Evolutionary conservation across 2,888 invertebrate genomes (phyloP), one percentile per base, ranked within the genome.

Genomic region (Epinotia demarniana): DNA sequence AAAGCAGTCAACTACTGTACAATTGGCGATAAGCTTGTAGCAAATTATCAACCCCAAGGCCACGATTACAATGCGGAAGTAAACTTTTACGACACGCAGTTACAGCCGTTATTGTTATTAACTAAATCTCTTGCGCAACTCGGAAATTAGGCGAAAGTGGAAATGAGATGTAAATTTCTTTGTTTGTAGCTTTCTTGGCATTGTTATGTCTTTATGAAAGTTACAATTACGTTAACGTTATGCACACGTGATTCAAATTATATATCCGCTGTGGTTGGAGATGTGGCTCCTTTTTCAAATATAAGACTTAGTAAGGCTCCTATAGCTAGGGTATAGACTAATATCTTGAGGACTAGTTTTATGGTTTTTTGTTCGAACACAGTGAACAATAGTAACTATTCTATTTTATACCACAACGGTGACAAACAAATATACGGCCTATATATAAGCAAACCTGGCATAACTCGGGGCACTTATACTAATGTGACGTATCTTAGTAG

Each of bases 71-170:
- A 23, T 0, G 6, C 46, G 69, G 69, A 60, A 27, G 46, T 46
- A 27, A 43, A 71, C 33, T 60, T 69, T 69, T 46, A 71, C 53
- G 62, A 71, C 53, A 68, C 18, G 57, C 46, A 19, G 53, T 71
- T 72, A 58, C 49, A 12, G 18, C 58, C 55, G 70, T 67, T 71
- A 67, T 55, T 67, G 72, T 75, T 75, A 72, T 75, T 75, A 72
- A 75, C 61, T 57, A 67, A 67, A 58, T 75, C 70, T 49, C 55
- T 75, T 75, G 62, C 67, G 75, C 57, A 72, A 76, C 58, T 46
- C 55, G 9, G 60, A 78, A 78, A 79, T 78, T 80, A 67, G 80
- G 78, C 58, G 80, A 79, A 78, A 80, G 80, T 72, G 58, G 70
- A 75, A 75, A 77, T 77, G 61, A 77, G 67, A 77, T 77, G 72